phyloP scores from a whole-genome alignment of 2,888 invertebrate species.

The Oscheius sp. region DNA sequence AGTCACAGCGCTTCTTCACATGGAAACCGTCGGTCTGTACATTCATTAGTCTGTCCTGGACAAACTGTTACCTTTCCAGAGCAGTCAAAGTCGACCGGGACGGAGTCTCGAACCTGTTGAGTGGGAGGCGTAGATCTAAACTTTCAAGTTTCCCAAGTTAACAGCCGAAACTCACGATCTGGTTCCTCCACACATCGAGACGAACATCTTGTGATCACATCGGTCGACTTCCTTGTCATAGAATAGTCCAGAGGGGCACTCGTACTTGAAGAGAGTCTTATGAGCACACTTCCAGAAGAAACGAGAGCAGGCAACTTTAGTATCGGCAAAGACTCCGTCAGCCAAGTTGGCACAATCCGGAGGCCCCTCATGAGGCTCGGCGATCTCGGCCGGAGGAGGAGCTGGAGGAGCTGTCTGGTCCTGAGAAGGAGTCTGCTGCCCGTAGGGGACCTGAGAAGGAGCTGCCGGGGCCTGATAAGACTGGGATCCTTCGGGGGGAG shows the following conservation, averaged over 20 bases:
- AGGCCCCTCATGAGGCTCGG: not conserved
- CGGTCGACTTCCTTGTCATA: slow-evolving; percentile 43
- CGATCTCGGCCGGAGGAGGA: not conserved
- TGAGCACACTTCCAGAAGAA: slow-evolving; percentile 53
- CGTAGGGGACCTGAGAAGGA: not conserved
- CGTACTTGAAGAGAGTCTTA: slow-evolving; percentile 46
- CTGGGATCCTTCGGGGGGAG: not conserved
- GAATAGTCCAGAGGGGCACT: slow-evolving; percentile 47
- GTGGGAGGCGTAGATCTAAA: slow-evolving; percentile 11
- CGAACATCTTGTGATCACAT: slow-evolving; percentile 46
- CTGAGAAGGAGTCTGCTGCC: not conserved
- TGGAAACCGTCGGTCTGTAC: slow-evolving; percentile 41
- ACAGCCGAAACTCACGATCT: slow-evolving; percentile 13
- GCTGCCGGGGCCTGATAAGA: not conserved
- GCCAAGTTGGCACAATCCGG: slow-evolving; percentile 39
- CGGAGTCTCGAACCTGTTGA: not conserved
- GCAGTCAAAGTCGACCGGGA: slow-evolving; percentile 40
- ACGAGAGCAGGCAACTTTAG: slow-evolving; percentile 37
- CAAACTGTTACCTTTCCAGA: slow-evolving; percentile 28
- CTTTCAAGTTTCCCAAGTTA: not conserved
- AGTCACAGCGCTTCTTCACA: slow-evolving; percentile 37
- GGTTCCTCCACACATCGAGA: slow-evolving; percentile 40
- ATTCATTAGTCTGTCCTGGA: not conserved
- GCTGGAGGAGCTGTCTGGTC: slow-evolving; percentile 5
- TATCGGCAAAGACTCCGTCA: slow-evolving; percentile 40